Percentiles rank a stretch among this genome's conserved stretches.
Conservation (phyloP, 2,113 vertebrate genomes). For the Clarias magur region DNA sequence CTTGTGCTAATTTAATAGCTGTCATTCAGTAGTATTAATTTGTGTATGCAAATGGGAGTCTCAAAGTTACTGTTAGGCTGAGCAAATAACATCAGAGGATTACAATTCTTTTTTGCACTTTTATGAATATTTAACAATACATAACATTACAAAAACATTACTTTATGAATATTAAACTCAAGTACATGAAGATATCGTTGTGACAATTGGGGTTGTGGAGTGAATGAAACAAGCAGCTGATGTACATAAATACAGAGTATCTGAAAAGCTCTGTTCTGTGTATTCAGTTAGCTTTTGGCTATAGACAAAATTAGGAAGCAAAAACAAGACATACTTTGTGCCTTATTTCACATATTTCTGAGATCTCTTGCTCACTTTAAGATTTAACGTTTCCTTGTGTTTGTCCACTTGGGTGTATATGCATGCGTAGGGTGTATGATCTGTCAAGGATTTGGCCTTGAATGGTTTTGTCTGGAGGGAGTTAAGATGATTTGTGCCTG, state of each 20-base stretch:
- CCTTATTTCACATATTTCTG: neutral
- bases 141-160: neutral
- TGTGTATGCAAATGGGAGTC: neutral
- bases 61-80: too few relatives aligned
- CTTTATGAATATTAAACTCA: neutral
- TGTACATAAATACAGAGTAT: constrained; percentile 7
- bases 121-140: neutral
- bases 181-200: neutral
- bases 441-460: constrained; percentile 43
- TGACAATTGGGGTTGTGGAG: neutral
- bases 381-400: constrained; percentile 37
- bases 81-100: neutral
- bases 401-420: neutral
- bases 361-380: constrained; percentile 3
- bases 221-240: constrained; percentile 3
- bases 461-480: constrained; percentile 40
- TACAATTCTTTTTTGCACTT: neutral
- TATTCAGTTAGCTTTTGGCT: constrained; percentile 33
- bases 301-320: neutral
- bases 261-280: constrained; percentile 2
- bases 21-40: neutral
- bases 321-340: neutral
- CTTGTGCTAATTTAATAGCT: neutral
- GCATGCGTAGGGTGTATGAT: constrained; percentile 39
- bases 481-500: constrained; percentile 39